Evolutionary conservation across 2,113 vertebrate species (phyloP).

Genomic region (Hiodon alosoides): DNA sequence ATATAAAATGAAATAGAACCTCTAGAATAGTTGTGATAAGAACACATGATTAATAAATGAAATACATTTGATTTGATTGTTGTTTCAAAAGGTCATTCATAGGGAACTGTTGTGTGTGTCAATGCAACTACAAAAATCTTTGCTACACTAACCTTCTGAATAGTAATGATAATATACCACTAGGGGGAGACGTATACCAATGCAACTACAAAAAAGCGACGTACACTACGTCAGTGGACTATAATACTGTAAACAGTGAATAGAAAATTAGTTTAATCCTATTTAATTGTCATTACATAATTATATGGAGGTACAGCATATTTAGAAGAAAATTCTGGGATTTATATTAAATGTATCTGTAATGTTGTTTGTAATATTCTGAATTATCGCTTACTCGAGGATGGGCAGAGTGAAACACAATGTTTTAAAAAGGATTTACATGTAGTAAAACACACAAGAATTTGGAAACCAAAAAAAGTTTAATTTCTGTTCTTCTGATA

Average conservation of each 20-base stretch:
- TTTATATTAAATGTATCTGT: background rate
- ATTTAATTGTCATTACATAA: background rate
- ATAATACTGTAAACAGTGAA: background rate
- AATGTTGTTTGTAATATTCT: background rate
- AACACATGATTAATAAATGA: too few relatives aligned
- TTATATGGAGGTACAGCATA: too few relatives aligned
- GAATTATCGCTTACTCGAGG: background rate
- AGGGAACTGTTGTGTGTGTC: background rate
- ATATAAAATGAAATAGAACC: too few relatives aligned
- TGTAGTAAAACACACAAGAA: conserved; percentile 31
- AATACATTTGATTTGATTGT: too few relatives aligned
- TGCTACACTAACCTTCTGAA: too few relatives aligned
- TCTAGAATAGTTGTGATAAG: too few relatives aligned
- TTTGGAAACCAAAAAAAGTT: conserved; percentile 39
- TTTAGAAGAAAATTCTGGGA: background rate
- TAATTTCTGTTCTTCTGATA: conserved; percentile 66
- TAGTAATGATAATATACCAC: conserved; percentile 1
- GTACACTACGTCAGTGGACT: background rate
- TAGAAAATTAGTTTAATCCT: background rate
- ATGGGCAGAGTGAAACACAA: background rate
- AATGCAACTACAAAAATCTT: background rate
- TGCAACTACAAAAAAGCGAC: background rate
- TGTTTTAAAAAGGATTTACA: background rate
- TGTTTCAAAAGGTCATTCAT: too few relatives aligned
- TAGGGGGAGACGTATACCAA: background rate